Conservation (phyloP, 2,113 vertebrate species). For the Silurus asotus region DNA sequence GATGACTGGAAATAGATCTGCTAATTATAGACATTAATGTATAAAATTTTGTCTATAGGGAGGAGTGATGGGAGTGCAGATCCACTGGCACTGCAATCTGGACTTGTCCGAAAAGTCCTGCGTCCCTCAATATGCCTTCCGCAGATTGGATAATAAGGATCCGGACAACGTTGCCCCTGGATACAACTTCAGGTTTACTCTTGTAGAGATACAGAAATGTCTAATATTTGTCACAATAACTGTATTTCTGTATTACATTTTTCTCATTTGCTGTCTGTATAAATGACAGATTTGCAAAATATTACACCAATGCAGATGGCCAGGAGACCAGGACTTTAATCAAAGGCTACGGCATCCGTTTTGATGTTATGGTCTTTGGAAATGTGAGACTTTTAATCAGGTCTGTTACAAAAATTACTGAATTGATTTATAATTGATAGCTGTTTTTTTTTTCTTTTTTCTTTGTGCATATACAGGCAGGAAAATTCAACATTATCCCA, state of each 20-base stretch:
- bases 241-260: neutral
- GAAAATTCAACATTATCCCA: constrained; percentile 83
- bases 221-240: neutral
- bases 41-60: constrained; percentile 66
- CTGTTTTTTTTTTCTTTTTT: neutral
- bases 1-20: neutral
- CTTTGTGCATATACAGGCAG: constrained; percentile 68
- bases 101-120: constrained; percentile 72
- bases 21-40: neutral
- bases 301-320: constrained; percentile 67
- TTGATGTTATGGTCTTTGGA: constrained; percentile 84
- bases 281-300: constrained; percentile 80
- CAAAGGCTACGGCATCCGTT: constrained; percentile 86
- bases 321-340: constrained; percentile 73
- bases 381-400: constrained; percentile 66
- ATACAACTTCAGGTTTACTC: constrained; percentile 81
- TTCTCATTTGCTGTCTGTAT: neutral
- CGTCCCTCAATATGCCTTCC: constrained; percentile 80
- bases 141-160: constrained; percentile 79
- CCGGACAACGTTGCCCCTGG: constrained; percentile 78
- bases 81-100: constrained; percentile 74
- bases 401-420: neutral
- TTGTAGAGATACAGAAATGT: neutral
- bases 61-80: constrained; percentile 77
- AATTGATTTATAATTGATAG: neutral